phyloP scores from a whole-genome alignment of 2,888 invertebrate genomes.

The Megaustenia siamemsis region DNA sequence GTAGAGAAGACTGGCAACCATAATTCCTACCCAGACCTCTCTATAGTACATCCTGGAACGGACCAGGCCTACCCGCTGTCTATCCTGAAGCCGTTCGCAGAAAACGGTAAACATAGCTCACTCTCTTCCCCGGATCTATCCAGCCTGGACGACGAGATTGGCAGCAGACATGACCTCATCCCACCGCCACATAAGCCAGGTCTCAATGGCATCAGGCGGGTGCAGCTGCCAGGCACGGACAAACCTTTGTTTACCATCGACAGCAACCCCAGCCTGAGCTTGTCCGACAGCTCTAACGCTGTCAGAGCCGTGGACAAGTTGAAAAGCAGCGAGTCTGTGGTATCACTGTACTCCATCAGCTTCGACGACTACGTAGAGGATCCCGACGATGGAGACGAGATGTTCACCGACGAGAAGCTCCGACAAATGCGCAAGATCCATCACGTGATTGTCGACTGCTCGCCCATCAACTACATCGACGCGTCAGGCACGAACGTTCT shows the following conservation, averaged over 20 bases:
- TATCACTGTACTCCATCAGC: constrained; percentile 44
- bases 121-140: not conserved
- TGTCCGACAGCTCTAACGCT: not conserved
- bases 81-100: not conserved
- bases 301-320: constrained; percentile 24
- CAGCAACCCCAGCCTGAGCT: constrained; percentile 40
- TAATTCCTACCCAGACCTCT: not conserved
- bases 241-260: constrained; percentile 59
- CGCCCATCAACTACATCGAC: constrained; percentile 72
- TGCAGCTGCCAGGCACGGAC: constrained; percentile 57
- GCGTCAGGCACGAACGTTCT: constrained; percentile 72
- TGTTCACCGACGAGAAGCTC: constrained; percentile 68
- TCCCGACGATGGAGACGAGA: constrained; percentile 68
- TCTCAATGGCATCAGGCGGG: constrained; percentile 4
- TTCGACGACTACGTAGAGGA: constrained; percentile 61
- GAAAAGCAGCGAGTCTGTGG: constrained; percentile 30
- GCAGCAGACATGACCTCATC: not conserved
- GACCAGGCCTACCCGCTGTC: not conserved
- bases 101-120: not conserved
- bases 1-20: constrained; percentile 4
- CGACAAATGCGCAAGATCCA: constrained; percentile 68
- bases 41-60: not conserved
- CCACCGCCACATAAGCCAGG: not conserved
- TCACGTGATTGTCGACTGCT: constrained; percentile 72
- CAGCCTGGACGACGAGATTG: constrained; percentile 1